phyloP scores from a whole-genome alignment of 2,113 vertebrate species.

The Ornithorhynchus anatinus region DNA sequence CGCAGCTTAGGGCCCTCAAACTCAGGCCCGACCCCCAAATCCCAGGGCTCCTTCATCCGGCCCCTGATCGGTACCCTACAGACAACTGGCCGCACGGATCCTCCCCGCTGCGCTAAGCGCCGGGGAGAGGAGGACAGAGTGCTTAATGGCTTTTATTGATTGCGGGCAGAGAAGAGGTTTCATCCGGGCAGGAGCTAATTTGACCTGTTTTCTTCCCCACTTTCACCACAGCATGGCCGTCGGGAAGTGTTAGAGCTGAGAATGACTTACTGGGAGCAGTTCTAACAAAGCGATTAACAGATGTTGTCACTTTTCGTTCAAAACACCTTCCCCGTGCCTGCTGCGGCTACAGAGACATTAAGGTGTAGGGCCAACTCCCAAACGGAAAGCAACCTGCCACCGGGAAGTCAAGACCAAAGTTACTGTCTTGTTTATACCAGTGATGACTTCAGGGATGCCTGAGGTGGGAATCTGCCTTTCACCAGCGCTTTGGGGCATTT shows the following conservation, averaged over 20 bases:
- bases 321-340: background rate
- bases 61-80: too few relatives aligned
- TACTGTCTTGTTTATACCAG: too few relatives aligned
- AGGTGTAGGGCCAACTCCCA: too few relatives aligned
- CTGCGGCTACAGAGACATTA: too few relatives aligned
- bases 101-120: background rate
- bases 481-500: background rate
- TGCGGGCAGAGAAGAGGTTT: background rate
- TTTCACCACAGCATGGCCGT: background rate
- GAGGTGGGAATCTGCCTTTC: too few relatives aligned
- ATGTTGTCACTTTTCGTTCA: background rate
- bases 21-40: too few relatives aligned
- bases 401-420: too few relatives aligned
- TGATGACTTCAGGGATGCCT: too few relatives aligned
- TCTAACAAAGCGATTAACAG: background rate
- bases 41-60: too few relatives aligned
- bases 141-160: constrained; percentile 15
- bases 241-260: constrained; percentile 10
- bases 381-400: too few relatives aligned
- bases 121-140: background rate
- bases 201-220: constrained; percentile 9
- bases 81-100: too few relatives aligned
- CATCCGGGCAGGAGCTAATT: background rate
- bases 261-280: background rate
- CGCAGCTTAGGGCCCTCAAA: too few relatives aligned